Conservation (phyloP, 2,888 invertebrate genomes). For the Neria commutata region DNA sequence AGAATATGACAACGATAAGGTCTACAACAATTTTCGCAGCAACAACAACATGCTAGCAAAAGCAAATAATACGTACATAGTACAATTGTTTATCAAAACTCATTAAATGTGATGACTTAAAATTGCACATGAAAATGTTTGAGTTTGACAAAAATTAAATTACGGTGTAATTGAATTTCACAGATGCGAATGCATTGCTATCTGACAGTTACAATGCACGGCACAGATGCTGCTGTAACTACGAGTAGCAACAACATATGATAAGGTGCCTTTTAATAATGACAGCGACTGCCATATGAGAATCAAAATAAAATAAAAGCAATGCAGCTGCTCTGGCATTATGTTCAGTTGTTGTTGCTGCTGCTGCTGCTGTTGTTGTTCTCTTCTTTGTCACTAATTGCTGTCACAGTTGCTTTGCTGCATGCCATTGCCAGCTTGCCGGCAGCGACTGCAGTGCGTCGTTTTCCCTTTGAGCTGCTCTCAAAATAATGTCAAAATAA, state of each 20-base stretch:
- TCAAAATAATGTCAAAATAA: not conserved
- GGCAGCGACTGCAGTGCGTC: not conserved
- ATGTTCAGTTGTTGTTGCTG: not conserved
- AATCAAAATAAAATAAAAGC: not conserved
- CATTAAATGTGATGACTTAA: too few species aligned
- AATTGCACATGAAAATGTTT: too few species aligned
- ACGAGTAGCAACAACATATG: not conserved
- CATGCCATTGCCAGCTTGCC: not conserved
- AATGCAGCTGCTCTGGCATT: not conserved
- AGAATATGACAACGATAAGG: too few species aligned
- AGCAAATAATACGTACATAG: too few species aligned
- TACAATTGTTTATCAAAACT: too few species aligned
- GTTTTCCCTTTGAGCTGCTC: not conserved
- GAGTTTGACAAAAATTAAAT: too few species aligned
- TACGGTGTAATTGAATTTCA: too few species aligned
- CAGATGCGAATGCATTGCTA: too few species aligned
- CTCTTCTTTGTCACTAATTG: not conserved
- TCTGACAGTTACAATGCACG: too few species aligned
- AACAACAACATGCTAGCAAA: too few species aligned
- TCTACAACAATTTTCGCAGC: too few species aligned
- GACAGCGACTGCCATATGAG: not conserved
- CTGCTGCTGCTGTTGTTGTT: conserved; percentile 5
- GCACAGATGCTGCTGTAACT: not conserved
- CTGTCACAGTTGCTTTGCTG: not conserved
- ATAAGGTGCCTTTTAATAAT: not conserved